A percentile compares a stretch with the other conserved stretches of the same genome.
These are phyloP conservation scores for Cosmorhoe ocellata DNA, from an alignment of 2,888 invertebrate genomes.

Conservation along the genomic window DNA sequence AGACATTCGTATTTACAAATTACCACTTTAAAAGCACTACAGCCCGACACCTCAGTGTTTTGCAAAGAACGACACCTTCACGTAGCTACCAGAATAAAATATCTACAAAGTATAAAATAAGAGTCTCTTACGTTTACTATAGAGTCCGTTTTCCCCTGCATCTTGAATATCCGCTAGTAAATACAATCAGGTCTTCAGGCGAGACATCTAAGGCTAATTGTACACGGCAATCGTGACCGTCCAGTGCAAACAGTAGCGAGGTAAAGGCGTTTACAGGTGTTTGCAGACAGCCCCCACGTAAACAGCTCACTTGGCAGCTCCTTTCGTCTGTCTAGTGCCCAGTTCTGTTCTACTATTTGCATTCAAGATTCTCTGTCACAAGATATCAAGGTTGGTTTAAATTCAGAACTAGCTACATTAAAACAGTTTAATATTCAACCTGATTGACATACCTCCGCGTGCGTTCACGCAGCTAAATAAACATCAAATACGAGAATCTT, in stretches of 20 bases:
- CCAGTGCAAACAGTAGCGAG: conserved; percentile 67
- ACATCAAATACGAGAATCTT: too few species aligned
- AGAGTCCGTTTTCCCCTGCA: conserved; percentile 22
- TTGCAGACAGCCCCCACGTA: conserved; percentile 75
- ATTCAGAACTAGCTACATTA: background rate
- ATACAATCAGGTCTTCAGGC: conserved; percentile 50
- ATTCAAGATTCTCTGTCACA: conserved; percentile 6
- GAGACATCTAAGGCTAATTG: conserved; percentile 73
- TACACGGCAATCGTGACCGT: conserved; percentile 68
- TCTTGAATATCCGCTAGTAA: conserved; percentile 24
- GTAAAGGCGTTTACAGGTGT: conserved; percentile 71
- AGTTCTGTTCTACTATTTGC: conserved; percentile 30
- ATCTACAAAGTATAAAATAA: background rate
- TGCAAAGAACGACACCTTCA: conserved; percentile 52
- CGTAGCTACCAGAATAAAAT: conserved; percentile 30
- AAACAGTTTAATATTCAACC: too few species aligned
- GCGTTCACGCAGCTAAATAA: too few species aligned
- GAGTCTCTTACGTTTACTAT: conserved; percentile 14
- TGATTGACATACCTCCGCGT: too few species aligned
- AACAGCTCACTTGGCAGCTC: conserved; percentile 64
- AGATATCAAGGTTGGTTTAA: background rate
- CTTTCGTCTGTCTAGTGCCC: conserved; percentile 45
- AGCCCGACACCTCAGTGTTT: conserved; percentile 41
- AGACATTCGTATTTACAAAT: conserved; percentile 40
- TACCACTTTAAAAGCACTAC: conserved; percentile 40